phyloP scores from a whole-genome alignment of 2,888 invertebrate species.

The Xanthostigma xanthostigma region DNA sequence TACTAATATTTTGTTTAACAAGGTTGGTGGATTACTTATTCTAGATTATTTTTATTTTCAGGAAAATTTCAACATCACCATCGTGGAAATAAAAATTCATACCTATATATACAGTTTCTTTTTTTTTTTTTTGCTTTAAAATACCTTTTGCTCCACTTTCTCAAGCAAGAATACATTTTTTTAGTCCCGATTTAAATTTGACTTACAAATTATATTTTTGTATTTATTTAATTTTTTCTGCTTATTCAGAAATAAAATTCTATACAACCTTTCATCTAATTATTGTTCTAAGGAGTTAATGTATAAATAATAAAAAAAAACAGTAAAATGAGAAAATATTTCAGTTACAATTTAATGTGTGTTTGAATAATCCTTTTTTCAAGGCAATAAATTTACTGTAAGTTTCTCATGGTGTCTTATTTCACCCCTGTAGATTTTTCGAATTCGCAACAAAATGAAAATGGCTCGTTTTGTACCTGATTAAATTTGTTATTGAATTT shows the following conservation, averaged over 20 bases:
- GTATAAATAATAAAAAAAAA: background rate
- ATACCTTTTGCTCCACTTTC: too few species aligned
- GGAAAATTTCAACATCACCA: background rate
- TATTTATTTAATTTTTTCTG: constrained; percentile 13
- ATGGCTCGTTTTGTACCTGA: too few species aligned
- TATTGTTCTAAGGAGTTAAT: background rate
- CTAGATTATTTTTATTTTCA: constrained; percentile 1
- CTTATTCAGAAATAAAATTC: background rate
- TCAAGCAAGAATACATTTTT: too few species aligned
- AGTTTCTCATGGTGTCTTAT: too few species aligned
- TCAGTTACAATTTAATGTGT: background rate
- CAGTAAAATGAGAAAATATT: background rate
- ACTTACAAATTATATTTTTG: constrained; percentile 13
- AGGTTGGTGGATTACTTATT: constrained; percentile 4
- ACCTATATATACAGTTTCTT: background rate
- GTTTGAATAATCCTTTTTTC: background rate
- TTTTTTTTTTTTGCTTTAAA: too few species aligned
- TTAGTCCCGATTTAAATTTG: too few species aligned
- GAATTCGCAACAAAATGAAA: too few species aligned
- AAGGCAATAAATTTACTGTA: too few species aligned
- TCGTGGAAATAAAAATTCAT: background rate
- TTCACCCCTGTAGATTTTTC: too few species aligned
- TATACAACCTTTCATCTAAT: background rate
- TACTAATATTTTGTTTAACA: background rate
- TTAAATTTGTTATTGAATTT: too few species aligned